Conservation (phyloP, 2,113 vertebrate genomes). For the Colius striatus region DNA sequence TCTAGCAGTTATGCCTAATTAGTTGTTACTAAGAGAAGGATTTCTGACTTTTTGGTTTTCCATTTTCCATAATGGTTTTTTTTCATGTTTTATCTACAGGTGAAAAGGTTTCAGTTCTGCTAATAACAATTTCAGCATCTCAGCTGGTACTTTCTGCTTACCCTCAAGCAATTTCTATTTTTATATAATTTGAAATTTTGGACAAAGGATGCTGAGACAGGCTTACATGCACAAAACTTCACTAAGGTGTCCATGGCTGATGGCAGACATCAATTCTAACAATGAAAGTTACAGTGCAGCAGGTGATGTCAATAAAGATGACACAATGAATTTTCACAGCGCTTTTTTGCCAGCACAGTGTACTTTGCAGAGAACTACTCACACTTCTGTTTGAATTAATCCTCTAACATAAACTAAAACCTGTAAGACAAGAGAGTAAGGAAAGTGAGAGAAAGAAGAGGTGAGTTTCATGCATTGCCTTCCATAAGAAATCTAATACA, state of each 20-base stretch:
- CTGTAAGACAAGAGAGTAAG: neutral
- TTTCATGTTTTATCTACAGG: neutral
- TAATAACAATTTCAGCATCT: neutral
- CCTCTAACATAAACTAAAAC: neutral
- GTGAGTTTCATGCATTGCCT: neutral
- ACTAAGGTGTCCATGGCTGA: neutral
- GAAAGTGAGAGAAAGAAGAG: neutral
- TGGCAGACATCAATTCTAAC: neutral
- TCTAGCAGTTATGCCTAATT: neutral
- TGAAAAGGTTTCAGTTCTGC: neutral
- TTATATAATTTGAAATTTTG: neutral
- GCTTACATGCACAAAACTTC: conserved; percentile 11
- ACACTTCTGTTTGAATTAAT: neutral
- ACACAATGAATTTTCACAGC: neutral
- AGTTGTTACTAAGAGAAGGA: neutral
- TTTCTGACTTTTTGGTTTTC: neutral
- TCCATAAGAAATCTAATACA: neutral
- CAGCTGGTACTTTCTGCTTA: neutral
- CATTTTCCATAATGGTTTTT: neutral
- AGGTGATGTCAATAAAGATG: neutral
- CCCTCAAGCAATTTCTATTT: neutral
- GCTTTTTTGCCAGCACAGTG: neutral
- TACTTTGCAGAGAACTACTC: neutral
- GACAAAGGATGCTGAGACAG: conserved; percentile 25
- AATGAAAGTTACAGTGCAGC: neutral